phyloP scores from a whole-genome alignment of 2,113 vertebrate species.

The Campylorhamphus procurvoides region DNA sequence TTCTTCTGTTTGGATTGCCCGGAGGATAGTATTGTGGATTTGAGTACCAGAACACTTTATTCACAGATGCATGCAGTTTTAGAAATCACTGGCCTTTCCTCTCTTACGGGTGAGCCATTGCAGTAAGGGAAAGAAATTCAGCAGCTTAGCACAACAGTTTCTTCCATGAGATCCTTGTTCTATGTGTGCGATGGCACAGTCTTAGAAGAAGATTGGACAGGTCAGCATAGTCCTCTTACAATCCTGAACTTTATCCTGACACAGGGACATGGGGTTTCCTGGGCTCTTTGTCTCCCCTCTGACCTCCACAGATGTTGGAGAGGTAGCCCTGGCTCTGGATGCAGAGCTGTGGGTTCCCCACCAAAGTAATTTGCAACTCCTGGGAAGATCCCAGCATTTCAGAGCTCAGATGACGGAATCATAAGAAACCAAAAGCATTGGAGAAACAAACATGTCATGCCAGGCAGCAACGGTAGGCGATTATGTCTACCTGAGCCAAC shows the following conservation, averaged over 20 bases:
- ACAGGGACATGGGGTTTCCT: background rate
- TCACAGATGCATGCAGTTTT: background rate
- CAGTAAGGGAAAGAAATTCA: background rate
- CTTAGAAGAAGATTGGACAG: background rate
- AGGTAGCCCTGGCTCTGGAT: background rate
- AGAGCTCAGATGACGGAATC: background rate
- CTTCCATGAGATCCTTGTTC: background rate
- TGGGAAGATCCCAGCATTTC: background rate
- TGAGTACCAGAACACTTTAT: background rate
- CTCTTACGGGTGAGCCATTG: background rate
- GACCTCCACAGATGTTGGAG: rapidly evolving
- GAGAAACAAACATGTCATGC: background rate
- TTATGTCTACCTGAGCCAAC: background rate
- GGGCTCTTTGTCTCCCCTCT: background rate
- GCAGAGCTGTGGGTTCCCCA: background rate
- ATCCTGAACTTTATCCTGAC: background rate
- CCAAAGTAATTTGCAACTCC: background rate
- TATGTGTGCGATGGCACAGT: rapidly evolving
- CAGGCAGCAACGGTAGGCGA: background rate
- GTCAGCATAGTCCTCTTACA: background rate
- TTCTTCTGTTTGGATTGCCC: background rate
- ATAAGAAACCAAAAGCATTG: background rate
- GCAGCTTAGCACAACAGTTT: background rate
- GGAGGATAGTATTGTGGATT: background rate
- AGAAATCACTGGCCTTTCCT: rapidly evolving